Evolutionary conservation across 2,888 invertebrate genomes (phyloP).

Genomic region (Julus scandinavius): DNA sequence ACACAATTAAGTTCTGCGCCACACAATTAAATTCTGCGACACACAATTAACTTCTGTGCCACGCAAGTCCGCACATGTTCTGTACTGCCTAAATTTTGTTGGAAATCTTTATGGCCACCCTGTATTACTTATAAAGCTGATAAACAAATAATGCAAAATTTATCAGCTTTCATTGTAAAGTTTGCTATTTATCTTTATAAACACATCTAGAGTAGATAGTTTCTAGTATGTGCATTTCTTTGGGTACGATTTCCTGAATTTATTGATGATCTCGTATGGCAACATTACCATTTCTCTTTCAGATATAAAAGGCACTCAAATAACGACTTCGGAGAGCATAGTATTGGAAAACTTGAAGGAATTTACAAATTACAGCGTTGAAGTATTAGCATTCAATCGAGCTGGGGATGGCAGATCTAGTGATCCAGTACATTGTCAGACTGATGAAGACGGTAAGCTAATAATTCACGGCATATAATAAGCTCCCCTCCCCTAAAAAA

Average conservation of each 20-base stretch:
- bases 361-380: constrained; percentile 88
- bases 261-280: background rate
- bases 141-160: too few relatives aligned
- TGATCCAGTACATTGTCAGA: constrained; percentile 80
- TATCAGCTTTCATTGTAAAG: background rate
- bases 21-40: too few relatives aligned
- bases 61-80: too few relatives aligned
- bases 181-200: too few relatives aligned
- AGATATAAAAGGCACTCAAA: constrained; percentile 49
- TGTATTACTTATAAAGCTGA: too few relatives aligned
- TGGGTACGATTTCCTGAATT: background rate
- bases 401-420: constrained; percentile 87
- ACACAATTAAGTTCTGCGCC: too few relatives aligned
- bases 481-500: background rate
- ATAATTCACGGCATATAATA: constrained; percentile 40
- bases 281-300: background rate
- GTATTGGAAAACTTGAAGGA: constrained; percentile 79
- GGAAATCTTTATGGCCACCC: too few relatives aligned
- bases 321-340: constrained; percentile 37
- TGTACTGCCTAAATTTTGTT: too few relatives aligned
- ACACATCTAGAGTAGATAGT: background rate
- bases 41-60: too few relatives aligned
- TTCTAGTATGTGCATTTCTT: background rate
- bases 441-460: constrained; percentile 81
- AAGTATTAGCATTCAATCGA: constrained; percentile 84